Conservation (phyloP, 2,113 vertebrate species). For the Cyanoramphus novaezelandiae region DNA sequence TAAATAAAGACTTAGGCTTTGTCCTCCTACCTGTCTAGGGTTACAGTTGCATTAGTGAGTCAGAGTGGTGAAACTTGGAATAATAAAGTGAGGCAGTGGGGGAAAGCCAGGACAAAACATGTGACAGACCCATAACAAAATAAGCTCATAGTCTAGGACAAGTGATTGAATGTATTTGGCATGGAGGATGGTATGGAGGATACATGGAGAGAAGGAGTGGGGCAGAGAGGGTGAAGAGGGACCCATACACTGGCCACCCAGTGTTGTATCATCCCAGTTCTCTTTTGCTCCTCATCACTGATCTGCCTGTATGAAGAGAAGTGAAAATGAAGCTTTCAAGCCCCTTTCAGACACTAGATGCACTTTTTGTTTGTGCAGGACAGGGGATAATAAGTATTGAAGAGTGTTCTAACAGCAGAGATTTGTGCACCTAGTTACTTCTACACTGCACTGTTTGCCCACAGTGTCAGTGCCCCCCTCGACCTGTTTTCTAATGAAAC, state of each 20-base stretch:
- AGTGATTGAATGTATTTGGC: background rate
- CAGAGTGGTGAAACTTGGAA: background rate
- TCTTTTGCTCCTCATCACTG: background rate
- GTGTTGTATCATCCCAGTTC: background rate
- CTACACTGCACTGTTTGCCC: background rate
- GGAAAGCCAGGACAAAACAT: background rate
- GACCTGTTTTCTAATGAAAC: background rate
- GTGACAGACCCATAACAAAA: background rate
- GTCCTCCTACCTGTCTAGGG: background rate
- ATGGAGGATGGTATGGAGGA: background rate
- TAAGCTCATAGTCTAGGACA: background rate
- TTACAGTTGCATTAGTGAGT: background rate
- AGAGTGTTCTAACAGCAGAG: background rate
- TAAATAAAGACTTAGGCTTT: accelerated
- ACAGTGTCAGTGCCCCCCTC: background rate
- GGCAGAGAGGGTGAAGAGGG: background rate
- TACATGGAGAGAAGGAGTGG: background rate
- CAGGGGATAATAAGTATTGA: background rate
- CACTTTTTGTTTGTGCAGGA: background rate
- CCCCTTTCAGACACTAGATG: background rate
- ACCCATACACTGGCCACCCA: background rate
- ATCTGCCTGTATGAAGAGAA: background rate
- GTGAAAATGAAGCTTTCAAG: background rate
- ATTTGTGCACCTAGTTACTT: slow-evolving; percentile 24
- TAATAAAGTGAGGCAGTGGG: background rate